A percentile compares a stretch with the other conserved stretches of the same genome.
These are phyloP conservation scores for Euplagia quadripunctaria DNA, from an alignment of 2,888 invertebrate genomes.

Conservation along the genomic window DNA sequence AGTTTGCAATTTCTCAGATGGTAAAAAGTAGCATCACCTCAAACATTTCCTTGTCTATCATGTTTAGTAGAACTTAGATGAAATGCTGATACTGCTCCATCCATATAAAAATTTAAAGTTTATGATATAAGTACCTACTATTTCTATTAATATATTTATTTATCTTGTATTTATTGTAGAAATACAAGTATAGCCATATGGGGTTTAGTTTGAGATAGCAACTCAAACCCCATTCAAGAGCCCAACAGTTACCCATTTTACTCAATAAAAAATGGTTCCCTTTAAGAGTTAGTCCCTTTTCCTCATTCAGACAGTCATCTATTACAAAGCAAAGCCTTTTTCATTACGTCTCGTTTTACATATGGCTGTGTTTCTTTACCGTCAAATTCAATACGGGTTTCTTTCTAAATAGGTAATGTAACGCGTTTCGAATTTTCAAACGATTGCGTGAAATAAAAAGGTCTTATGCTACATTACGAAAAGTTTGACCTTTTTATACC, in stretches of 20 bases:
- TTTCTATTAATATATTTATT: background rate
- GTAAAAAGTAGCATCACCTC: too few species aligned
- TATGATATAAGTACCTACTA: background rate
- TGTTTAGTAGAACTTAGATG: background rate
- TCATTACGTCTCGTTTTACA: conserved; percentile 50
- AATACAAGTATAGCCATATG: conserved; percentile 23
- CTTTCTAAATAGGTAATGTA: conserved; percentile 30
- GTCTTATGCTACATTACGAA: background rate
- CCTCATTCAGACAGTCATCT: conserved; percentile 38
- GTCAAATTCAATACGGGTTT: conserved; percentile 44
- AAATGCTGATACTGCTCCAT: background rate
- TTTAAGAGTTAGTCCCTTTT: conserved; percentile 37
- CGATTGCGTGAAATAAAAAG: conserved; percentile 9
- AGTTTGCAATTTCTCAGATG: background rate
- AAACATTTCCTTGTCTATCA: too few species aligned
- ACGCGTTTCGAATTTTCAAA: conserved; percentile 16
- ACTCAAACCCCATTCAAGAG: conserved; percentile 23
- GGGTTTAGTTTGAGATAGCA: conserved; percentile 7
- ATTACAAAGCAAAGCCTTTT: conserved; percentile 45
- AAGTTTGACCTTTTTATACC: background rate
- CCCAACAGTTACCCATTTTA: conserved; percentile 37
- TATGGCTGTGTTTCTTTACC: conserved; percentile 40
- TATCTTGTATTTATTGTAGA: too few species aligned
- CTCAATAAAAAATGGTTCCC: conserved; percentile 31
- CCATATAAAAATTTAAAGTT: background rate